Conservation (phyloP, 2,113 vertebrate genomes). For the Tachuris rubrigastra region DNA sequence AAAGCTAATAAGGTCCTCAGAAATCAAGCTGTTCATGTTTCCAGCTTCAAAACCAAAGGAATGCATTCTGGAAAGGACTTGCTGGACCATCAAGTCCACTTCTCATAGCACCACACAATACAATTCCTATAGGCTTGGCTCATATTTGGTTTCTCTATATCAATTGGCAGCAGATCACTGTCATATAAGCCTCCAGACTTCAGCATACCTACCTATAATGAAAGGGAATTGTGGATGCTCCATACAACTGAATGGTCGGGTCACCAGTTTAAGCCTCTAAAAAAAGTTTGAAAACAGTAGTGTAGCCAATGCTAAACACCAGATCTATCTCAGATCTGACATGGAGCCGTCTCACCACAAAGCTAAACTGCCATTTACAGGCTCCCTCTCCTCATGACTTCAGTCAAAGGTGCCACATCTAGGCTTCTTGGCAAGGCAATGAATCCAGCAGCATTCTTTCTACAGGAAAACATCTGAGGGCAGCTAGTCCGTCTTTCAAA, state of each 20-base stretch:
- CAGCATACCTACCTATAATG: not conserved
- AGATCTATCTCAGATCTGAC: not conserved
- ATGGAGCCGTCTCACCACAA: not conserved
- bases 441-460: not conserved
- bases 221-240: not conserved
- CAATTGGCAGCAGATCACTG: not conserved
- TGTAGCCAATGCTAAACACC: not conserved
- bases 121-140: not conserved
- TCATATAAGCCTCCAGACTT: not conserved
- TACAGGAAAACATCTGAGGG: not conserved
- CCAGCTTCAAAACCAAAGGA: slow-evolving; percentile 32
- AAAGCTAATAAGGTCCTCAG: slow-evolving; percentile 35
- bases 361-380: not conserved
- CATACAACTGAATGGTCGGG: not conserved
- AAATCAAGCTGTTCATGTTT: slow-evolving; percentile 37
- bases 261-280: not conserved
- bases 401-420: not conserved
- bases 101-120: not conserved
- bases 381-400: not conserved
- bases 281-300: not conserved
- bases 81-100: not conserved
- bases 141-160: not conserved
- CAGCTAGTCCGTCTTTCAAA: not conserved
- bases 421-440: not conserved
- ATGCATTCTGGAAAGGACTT: slow-evolving; percentile 12